These are phyloP conservation scores for Petromus typicus DNA, from an alignment of 2,113 vertebrate genomes.

Conservation along the genomic window DNA sequence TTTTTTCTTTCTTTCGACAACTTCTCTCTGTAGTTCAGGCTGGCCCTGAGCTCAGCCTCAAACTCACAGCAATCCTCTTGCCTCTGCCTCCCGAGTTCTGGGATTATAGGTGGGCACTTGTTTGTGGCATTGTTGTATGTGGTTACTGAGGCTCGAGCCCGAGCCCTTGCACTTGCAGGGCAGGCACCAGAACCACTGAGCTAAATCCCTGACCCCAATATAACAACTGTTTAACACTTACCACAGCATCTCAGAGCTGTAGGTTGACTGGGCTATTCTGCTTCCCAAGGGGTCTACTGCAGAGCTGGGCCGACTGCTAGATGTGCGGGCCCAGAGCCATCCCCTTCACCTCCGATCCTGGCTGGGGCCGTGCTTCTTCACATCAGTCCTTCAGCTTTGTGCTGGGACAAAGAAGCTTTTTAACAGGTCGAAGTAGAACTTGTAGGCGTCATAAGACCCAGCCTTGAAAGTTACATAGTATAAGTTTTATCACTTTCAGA, in stretches of 20 bases:
- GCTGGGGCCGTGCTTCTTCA: not conserved
- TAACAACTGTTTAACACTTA: not conserved
- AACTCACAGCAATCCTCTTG: no score
- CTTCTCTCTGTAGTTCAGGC: no score
- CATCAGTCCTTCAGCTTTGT: not conserved
- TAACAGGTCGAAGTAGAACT: not conserved
- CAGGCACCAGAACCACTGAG: no score
- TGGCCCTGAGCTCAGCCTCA: no score
- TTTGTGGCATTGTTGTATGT: no score
- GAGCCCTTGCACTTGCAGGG: no score
- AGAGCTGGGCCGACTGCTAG: not conserved
- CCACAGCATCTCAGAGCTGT: not conserved
- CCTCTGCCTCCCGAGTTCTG: no score
- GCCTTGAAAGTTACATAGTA: not conserved
- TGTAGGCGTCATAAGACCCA: not conserved
- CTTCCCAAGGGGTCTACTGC: not conserved
- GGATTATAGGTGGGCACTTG: no score
- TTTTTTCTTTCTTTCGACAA: no score
- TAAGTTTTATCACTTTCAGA: not conserved
- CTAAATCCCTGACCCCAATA: no score
- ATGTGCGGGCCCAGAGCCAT: not conserved
- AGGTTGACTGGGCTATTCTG: not conserved
- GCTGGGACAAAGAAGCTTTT: not conserved
- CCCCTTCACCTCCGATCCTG: not conserved
- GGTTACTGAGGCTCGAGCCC: no score